Evolutionary conservation across 2,888 invertebrate genomes (phyloP).

Genomic region (Orchestes rusci): DNA sequence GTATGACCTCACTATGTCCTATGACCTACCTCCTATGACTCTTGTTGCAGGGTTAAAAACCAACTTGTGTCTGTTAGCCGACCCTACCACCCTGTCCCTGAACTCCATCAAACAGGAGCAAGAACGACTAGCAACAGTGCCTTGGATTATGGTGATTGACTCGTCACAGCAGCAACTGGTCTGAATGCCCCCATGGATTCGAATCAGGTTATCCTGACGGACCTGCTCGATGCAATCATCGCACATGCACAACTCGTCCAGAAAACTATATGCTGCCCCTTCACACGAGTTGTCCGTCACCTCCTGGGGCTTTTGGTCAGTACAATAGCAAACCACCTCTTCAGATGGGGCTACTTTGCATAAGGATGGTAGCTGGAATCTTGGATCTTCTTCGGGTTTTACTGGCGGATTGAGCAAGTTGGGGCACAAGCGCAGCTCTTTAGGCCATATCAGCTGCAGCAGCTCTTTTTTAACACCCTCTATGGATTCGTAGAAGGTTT

Average conservation of each 20-base stretch:
- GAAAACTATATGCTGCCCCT: constrained; percentile 12
- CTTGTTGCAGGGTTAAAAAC: constrained; percentile 18
- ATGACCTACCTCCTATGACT: constrained; percentile 14
- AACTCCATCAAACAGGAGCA: constrained; percentile 33
- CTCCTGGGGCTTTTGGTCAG: constrained; percentile 3
- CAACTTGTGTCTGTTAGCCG: constrained; percentile 19
- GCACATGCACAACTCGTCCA: constrained; percentile 10
- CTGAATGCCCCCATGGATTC: constrained; percentile 28
- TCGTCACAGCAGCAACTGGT: constrained; percentile 21
- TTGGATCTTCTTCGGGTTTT: background rate
- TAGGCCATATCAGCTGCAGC: constrained; percentile 11
- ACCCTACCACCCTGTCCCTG: constrained; percentile 23
- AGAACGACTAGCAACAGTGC: constrained; percentile 27
- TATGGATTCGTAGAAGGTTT: constrained; percentile 14
- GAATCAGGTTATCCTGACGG: constrained; percentile 18
- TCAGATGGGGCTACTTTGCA: constrained; percentile 15
- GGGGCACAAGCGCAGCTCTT: constrained; percentile 1
- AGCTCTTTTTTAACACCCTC: constrained; percentile 7
- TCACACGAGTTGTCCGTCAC: constrained; percentile 7
- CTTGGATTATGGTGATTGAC: constrained; percentile 30
- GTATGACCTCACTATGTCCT: too few relatives aligned
- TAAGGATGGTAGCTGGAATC: constrained; percentile 9
- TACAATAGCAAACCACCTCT: constrained; percentile 13
- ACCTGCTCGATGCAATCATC: constrained; percentile 16
- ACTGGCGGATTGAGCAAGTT: constrained; percentile 4